Conservation (phyloP, 2,888 invertebrate species). For the Drosophila pseudotalamancana region DNA sequence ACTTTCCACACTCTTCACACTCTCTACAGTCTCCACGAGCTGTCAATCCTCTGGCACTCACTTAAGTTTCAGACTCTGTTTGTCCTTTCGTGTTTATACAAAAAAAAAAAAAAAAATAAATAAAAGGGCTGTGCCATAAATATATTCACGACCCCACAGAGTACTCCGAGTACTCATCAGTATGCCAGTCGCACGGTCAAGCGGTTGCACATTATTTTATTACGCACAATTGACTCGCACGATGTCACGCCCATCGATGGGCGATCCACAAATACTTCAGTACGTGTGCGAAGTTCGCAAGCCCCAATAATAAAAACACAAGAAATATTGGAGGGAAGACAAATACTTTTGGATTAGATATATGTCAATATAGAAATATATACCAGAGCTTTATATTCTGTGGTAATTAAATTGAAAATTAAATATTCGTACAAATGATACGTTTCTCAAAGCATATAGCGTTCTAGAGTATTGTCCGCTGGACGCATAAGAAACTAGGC, state of each 20-base stretch:
- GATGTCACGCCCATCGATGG: constrained; percentile 54
- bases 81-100: background rate
- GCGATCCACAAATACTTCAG: constrained; percentile 20
- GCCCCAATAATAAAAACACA: constrained; percentile 18
- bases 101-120: background rate
- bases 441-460: constrained; percentile 18
- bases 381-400: background rate
- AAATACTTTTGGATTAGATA: constrained; percentile 47
- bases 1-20: too few species aligned
- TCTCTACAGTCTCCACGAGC: constrained; percentile 3
- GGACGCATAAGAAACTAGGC: background rate
- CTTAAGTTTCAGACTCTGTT: constrained; percentile 14
- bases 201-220: constrained; percentile 77
- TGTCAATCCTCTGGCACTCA: constrained; percentile 21
- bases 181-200: constrained; percentile 66
- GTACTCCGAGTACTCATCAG: constrained; percentile 56
- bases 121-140: constrained; percentile 47
- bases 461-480: background rate
- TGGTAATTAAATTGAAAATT: constrained; percentile 32
- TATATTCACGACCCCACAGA: constrained; percentile 28
- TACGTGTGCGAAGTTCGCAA: constrained; percentile 30
- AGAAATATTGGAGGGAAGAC: background rate
- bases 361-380: constrained; percentile 2
- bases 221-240: constrained; percentile 74
- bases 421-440: constrained; percentile 39